A percentile compares a stretch with the other conserved stretches of the same genome.
phyloP scores from a whole-genome alignment of 2,797 vertebrate genomes.

The Sebastes goodei region DNA sequence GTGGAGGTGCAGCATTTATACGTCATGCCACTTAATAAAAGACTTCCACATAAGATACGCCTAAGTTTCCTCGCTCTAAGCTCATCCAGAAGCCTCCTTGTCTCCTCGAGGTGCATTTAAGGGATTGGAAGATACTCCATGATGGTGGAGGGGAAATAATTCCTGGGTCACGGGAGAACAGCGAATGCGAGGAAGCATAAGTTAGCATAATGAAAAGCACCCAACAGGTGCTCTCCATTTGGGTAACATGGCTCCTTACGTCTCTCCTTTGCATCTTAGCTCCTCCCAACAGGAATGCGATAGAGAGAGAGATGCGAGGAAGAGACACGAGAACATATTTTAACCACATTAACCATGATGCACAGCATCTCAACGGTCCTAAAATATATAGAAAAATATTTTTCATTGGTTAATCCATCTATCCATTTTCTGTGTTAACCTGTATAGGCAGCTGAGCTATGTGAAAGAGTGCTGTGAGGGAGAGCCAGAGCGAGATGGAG shows the following conservation, averaged over 20 bases:
- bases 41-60: background rate
- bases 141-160: background rate
- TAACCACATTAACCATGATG: background rate
- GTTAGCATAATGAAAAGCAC: background rate
- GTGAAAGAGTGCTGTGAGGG: constrained; percentile 85
- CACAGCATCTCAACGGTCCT: background rate
- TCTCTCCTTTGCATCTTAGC: background rate
- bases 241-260: background rate
- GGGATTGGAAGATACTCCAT: background rate
- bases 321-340: background rate
- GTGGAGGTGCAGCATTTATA: too few relatives aligned
- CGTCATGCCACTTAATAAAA: background rate
- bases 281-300: background rate
- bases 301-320: background rate
- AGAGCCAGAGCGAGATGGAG: constrained; percentile 86
- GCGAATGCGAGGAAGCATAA: background rate
- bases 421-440: background rate
- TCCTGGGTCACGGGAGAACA: background rate
- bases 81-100: background rate
- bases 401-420: background rate
- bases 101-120: background rate
- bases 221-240: background rate
- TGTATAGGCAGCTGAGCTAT: constrained; percentile 86
- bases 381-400: background rate
- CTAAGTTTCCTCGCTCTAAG: background rate